phyloP scores from a whole-genome alignment of 2,888 invertebrate species.

The Cyrtodaria siliqua region DNA sequence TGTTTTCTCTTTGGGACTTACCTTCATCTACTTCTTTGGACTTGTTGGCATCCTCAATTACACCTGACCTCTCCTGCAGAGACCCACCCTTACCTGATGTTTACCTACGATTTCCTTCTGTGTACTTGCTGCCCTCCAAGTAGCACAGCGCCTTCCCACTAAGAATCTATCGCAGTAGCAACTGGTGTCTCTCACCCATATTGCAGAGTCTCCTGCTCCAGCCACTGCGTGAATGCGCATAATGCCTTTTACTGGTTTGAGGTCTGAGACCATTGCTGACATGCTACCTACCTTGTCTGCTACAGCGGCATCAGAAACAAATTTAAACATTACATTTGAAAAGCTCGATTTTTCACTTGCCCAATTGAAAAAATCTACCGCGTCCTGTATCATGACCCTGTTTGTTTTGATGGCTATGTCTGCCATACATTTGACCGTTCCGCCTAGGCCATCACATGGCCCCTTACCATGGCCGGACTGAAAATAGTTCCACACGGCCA shows the following conservation, averaged over 20 bases:
- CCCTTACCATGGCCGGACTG: background rate
- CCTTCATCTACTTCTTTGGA: too few relatives aligned
- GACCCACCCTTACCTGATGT: background rate
- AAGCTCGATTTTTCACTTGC: constrained; percentile 13
- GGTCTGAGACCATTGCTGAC: background rate
- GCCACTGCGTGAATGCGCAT: constrained; percentile 10
- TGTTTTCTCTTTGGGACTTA: too few relatives aligned
- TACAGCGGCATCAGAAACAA: background rate
- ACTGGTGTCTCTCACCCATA: constrained; percentile 12
- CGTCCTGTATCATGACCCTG: constrained; percentile 23
- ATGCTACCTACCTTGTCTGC: constrained; percentile 8
- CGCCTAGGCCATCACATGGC: too few relatives aligned
- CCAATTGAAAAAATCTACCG: constrained; percentile 24
- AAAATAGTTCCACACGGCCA: background rate
- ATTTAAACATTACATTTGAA: background rate
- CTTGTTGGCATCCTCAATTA: too few relatives aligned
- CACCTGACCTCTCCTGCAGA: too few relatives aligned
- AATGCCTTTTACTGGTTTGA: constrained; percentile 8
- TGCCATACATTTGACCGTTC: constrained; percentile 12
- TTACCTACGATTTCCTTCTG: background rate
- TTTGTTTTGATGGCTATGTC: constrained; percentile 24
- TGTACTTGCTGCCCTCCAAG: constrained; percentile 6
- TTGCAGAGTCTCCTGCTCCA: background rate
- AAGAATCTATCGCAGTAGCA: constrained; percentile 30
- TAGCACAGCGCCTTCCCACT: constrained; percentile 11